Conservation (phyloP, 2,888 invertebrate genomes). For the Ophioninae sp. region DNA sequence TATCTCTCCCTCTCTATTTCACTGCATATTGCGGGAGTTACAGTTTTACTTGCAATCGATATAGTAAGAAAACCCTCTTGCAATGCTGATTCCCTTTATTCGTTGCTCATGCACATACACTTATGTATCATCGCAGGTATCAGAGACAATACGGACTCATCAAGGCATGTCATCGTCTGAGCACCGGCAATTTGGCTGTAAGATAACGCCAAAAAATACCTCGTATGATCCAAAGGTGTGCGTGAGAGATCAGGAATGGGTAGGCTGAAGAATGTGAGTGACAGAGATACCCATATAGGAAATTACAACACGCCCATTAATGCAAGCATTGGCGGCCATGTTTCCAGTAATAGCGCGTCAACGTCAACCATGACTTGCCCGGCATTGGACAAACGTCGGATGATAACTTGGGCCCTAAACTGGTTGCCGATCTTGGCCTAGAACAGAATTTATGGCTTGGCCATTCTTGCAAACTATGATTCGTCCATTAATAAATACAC, state of each 20-base stretch:
- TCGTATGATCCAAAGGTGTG: too few species aligned
- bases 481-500: too few species aligned
- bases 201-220: not conserved
- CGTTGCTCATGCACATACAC: slow-evolving; percentile 22
- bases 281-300: not conserved
- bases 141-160: not conserved
- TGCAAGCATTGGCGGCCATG: too few species aligned
- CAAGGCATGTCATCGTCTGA: not conserved
- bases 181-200: not conserved
- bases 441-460: too few species aligned
- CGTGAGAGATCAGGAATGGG: not conserved
- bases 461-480: too few species aligned
- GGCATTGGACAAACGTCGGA: too few species aligned
- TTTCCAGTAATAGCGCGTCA: too few species aligned
- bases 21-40: slow-evolving; percentile 41
- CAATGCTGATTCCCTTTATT: not conserved
- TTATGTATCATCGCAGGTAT: slow-evolving; percentile 33
- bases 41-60: slow-evolving; percentile 46
- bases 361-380: too few species aligned
- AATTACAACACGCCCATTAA: too few species aligned
- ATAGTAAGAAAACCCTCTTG: slow-evolving; percentile 22
- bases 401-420: too few species aligned
- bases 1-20: not conserved
- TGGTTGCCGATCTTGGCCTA: too few species aligned
- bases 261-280: slow-evolving; percentile 1